Evolutionary conservation across 2,113 vertebrate genomes (phyloP).

Genomic region (Tenebrosternarchus preto): DNA sequence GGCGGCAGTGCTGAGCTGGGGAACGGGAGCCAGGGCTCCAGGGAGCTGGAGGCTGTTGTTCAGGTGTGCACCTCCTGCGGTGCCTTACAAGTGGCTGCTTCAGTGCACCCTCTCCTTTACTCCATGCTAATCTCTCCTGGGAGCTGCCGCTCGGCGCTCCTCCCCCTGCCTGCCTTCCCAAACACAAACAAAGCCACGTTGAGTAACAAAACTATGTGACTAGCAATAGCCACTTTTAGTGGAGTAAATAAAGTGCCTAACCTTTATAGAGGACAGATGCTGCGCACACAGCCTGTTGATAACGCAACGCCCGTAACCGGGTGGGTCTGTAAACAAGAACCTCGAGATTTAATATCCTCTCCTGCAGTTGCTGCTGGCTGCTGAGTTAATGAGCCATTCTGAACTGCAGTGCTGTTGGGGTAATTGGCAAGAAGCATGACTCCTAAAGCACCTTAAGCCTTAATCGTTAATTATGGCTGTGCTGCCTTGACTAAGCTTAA

Average conservation of each 20-base stretch:
- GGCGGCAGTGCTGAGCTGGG: conserved; percentile 1
- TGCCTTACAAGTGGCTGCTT: conserved; percentile 39
- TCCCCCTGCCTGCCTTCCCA: neutral
- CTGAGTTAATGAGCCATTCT: conserved; percentile 54
- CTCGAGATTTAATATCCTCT: conserved; percentile 53
- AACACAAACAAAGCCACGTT: conserved; percentile 32
- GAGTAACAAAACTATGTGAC: conserved; percentile 31
- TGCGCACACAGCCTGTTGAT: conserved; percentile 37
- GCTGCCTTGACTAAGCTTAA: conserved; percentile 39
- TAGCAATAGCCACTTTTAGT: conserved; percentile 28
- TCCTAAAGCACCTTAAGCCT: conserved; percentile 53
- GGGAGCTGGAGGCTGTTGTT: conserved; percentile 45
- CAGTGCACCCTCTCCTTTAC: conserved; percentile 15
- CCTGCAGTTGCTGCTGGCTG: conserved; percentile 34
- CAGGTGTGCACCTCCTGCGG: conserved; percentile 55
- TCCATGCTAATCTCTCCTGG: conserved; percentile 38
- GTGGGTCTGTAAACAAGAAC: conserved; percentile 46
- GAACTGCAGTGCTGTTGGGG: conserved; percentile 25
- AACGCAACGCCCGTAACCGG: conserved; percentile 24
- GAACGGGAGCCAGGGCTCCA: conserved; percentile 28
- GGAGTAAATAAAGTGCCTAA: conserved; percentile 36
- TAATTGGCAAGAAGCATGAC: conserved; percentile 57
- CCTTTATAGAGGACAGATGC: conserved; percentile 15
- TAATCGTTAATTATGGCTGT: conserved; percentile 55
- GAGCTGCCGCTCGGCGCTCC: conserved; percentile 22